Percentiles rank a stretch among this genome's conserved stretches.
phyloP scores from a whole-genome alignment of 1,140 invertebrate species.

The Drosophila murphyi region DNA sequence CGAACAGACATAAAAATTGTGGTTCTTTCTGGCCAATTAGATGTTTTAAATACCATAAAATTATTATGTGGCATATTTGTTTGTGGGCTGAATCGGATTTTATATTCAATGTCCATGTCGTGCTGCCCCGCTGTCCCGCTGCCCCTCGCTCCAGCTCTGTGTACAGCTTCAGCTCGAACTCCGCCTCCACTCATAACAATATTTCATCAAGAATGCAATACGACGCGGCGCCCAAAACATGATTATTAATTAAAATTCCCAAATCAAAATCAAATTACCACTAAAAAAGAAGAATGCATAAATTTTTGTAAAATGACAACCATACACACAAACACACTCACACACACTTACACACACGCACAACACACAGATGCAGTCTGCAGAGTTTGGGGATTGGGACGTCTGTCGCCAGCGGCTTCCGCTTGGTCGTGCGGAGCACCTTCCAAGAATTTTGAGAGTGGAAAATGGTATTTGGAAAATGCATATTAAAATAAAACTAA shows the following conservation, averaged over 20 bases:
- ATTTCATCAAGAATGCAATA: constrained; percentile 65
- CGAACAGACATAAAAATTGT: constrained; percentile 22
- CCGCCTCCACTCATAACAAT: constrained; percentile 16
- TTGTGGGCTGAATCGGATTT: constrained; percentile 40
- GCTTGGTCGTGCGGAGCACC: constrained; percentile 40
- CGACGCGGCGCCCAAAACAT: constrained; percentile 44
- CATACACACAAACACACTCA: constrained; percentile 1
- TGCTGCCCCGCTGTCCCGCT: neutral
- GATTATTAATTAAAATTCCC: constrained; percentile 76
- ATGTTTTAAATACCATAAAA: constrained; percentile 67
- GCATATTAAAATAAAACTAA: constrained; percentile 72
- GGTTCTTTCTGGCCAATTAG: constrained; percentile 57
- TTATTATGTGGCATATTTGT: constrained; percentile 44
- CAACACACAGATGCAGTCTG: constrained; percentile 6
- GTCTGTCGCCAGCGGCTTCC: constrained; percentile 69
- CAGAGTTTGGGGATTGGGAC: constrained; percentile 23
- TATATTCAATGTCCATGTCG: constrained; percentile 41
- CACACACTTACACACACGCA: constrained; percentile 15
- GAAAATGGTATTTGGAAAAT: constrained; percentile 62
- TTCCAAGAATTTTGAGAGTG: constrained; percentile 61
- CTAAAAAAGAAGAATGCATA: constrained; percentile 68
- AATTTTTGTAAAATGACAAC: constrained; percentile 53
- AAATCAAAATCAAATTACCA: constrained; percentile 79
- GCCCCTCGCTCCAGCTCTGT: neutral
- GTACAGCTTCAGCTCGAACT: neutral